phyloP scores from a whole-genome alignment of 2,888 invertebrate species.

The Quadriops clusia region DNA sequence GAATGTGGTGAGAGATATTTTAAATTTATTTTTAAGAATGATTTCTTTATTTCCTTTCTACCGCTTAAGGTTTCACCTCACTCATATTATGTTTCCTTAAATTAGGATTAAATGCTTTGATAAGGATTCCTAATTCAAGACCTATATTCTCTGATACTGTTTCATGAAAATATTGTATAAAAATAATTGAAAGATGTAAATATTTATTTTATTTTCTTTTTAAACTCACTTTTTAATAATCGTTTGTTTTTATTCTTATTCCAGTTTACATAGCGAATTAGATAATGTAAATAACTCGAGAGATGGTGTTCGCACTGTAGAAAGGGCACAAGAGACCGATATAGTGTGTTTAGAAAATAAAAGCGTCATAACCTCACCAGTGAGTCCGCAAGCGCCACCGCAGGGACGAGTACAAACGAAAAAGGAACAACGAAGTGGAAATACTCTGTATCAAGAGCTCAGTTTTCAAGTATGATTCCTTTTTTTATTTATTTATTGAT shows the following conservation, averaged over 20 bases:
- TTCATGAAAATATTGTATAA: too few species aligned
- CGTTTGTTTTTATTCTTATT: slow-evolving; percentile 6
- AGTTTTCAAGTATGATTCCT: slow-evolving; percentile 63
- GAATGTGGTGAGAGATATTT: too few species aligned
- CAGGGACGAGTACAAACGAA: slow-evolving; percentile 56
- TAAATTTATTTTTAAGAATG: too few species aligned
- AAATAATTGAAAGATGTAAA: too few species aligned
- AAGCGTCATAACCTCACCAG: slow-evolving; percentile 35
- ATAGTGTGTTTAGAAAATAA: slow-evolving; percentile 35
- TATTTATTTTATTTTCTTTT: slow-evolving; percentile 1
- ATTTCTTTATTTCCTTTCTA: too few species aligned
- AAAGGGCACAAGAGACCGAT: slow-evolving; percentile 35
- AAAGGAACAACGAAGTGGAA: slow-evolving; percentile 79
- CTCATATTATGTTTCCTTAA: too few species aligned
- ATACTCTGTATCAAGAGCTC: slow-evolving; percentile 86
- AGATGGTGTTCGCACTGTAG: slow-evolving; percentile 29
- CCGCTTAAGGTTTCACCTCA: too few species aligned
- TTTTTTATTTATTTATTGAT: too few species aligned
- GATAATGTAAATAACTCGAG: slow-evolving; percentile 31
- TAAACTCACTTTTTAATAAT: background rate
- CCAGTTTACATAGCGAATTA: slow-evolving; percentile 32
- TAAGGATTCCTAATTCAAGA: too few species aligned
- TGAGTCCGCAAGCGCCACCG: slow-evolving; percentile 32
- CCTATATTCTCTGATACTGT: too few species aligned
- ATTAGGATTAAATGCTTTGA: too few species aligned